Evolutionary conservation across 2,113 vertebrate species (phyloP).

Genomic region (Rhynchomys soricoides): DNA sequence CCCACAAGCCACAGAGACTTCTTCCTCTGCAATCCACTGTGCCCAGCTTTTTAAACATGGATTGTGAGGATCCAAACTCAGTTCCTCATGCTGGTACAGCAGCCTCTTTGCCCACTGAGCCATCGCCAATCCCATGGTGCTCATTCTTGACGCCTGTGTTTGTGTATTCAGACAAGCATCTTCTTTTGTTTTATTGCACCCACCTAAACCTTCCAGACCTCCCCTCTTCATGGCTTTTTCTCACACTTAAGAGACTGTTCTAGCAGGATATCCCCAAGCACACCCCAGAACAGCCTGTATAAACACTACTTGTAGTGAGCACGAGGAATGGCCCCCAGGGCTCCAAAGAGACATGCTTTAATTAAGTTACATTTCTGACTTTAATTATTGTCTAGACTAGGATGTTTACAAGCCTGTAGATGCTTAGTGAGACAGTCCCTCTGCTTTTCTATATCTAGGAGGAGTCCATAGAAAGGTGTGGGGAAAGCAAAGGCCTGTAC

Average conservation of each 20-base stretch:
- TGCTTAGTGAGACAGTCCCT: slow-evolving; percentile 32
- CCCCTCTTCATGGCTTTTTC: background rate
- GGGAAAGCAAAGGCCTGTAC: background rate
- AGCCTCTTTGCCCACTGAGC: background rate
- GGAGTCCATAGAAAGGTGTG: slow-evolving; percentile 1
- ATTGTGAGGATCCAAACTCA: background rate
- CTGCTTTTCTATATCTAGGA: slow-evolving; percentile 39
- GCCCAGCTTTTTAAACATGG: too few species aligned
- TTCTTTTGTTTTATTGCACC: background rate
- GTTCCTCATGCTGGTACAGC: background rate
- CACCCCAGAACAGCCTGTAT: background rate
- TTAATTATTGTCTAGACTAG: slow-evolving; percentile 76
- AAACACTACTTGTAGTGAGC: background rate
- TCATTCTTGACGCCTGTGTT: background rate
- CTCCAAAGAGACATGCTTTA: slow-evolving; percentile 65
- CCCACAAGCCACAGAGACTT: background rate
- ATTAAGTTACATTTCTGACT: slow-evolving; percentile 72
- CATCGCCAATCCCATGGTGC: background rate
- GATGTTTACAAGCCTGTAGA: slow-evolving; percentile 62
- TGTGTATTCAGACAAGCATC: background rate
- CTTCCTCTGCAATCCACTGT: background rate
- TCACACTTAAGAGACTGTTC: background rate
- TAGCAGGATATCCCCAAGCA: background rate
- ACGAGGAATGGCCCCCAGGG: slow-evolving; percentile 46
- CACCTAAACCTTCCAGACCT: background rate